phyloP scores from a whole-genome alignment of 2,113 vertebrate genomes.

The Panthera uncia region DNA sequence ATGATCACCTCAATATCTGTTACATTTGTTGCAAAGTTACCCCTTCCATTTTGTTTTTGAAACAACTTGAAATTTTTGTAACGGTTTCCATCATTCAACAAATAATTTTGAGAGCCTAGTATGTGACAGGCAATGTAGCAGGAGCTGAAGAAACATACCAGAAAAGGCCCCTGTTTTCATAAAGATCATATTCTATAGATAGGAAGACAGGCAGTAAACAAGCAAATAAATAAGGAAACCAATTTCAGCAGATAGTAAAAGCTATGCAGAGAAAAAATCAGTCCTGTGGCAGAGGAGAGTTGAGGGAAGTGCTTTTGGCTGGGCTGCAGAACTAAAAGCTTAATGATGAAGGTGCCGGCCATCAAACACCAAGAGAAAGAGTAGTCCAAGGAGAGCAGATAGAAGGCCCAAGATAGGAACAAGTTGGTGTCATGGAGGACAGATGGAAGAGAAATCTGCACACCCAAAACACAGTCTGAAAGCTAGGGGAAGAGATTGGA shows the following conservation, averaged over 20 bases:
- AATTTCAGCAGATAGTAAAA: not conserved
- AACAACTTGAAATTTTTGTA: not conserved
- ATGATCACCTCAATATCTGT: conserved; percentile 1
- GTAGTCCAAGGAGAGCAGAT: not conserved
- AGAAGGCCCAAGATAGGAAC: not conserved
- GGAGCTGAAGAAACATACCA: not conserved
- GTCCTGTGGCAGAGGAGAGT: not conserved
- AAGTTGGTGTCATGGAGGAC: not conserved
- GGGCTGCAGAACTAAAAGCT: not conserved
- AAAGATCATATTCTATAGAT: not conserved
- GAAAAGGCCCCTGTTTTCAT: not conserved
- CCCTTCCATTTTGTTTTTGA: conserved; percentile 25
- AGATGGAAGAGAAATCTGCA: not conserved
- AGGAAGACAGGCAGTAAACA: not conserved
- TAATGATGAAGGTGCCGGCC: not conserved
- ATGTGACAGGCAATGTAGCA: not conserved
- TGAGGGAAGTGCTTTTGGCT: not conserved
- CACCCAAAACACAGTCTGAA: not conserved
- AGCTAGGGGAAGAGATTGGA: not conserved
- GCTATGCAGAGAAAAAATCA: not conserved
- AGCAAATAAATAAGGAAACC: not conserved
- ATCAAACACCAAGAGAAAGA: not conserved
- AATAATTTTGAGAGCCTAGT: not conserved
- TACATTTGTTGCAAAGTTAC: not conserved
- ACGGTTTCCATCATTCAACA: not conserved